phyloP scores from a whole-genome alignment of 2,113 vertebrate species.

The Phyllopteryx taeniolatus region DNA sequence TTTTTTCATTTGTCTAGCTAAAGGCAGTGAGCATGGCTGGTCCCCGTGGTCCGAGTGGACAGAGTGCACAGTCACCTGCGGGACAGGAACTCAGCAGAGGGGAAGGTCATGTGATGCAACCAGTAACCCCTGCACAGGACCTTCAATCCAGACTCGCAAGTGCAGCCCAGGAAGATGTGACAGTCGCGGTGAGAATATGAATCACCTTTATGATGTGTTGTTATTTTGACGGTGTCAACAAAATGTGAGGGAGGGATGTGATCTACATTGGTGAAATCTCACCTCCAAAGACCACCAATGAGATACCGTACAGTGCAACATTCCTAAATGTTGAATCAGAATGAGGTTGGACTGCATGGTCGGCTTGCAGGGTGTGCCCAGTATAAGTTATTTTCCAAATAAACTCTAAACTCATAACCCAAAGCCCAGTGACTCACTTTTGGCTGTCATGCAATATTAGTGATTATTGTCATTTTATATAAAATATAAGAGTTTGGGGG shows the following conservation, averaged over 20 bases:
- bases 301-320: slow-evolving; percentile 24
- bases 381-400: slow-evolving; percentile 35
- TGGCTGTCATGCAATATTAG: slow-evolving; percentile 24
- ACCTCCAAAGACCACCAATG: slow-evolving; percentile 20
- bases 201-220: not conserved
- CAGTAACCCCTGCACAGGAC: slow-evolving; percentile 87
- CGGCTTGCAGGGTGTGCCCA: slow-evolving; percentile 44
- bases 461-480: slow-evolving; percentile 16
- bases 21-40: slow-evolving; percentile 87
- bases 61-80: slow-evolving; percentile 91
- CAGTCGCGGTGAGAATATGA: slow-evolving; percentile 82
- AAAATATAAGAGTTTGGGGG: not conserved
- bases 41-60: slow-evolving; percentile 99
- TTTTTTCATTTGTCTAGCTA: slow-evolving; percentile 60
- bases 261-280: slow-evolving; percentile 30
- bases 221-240: not conserved
- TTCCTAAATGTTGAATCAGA: slow-evolving; percentile 12
- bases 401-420: slow-evolving; percentile 36
- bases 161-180: slow-evolving; percentile 91
- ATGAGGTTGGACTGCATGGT: slow-evolving; percentile 29
- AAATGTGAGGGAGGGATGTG: slow-evolving; percentile 4
- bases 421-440: slow-evolving; percentile 38
- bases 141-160: slow-evolving; percentile 93
- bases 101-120: slow-evolving; percentile 94
- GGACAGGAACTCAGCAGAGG: slow-evolving; percentile 93